These are phyloP conservation scores for Sparus aurata DNA, from an alignment of 2,797 vertebrate species.

Conservation along the genomic window DNA sequence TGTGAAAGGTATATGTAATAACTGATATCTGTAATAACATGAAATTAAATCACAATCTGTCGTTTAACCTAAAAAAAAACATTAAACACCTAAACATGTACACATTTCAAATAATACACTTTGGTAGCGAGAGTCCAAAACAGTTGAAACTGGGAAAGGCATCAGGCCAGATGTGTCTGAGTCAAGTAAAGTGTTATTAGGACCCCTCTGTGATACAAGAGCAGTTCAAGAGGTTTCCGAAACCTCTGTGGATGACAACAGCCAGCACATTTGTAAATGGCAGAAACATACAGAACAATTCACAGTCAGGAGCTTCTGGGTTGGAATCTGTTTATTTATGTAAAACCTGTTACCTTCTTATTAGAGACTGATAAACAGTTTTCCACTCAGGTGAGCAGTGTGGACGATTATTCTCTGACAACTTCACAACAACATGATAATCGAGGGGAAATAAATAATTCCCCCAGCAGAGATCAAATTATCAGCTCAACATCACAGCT, in stretches of 20 bases:
- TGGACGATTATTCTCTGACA: constrained; percentile 48
- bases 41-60: too few relatives aligned
- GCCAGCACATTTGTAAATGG: constrained; percentile 6
- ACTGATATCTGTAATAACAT: too few relatives aligned
- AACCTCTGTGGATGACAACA: not conserved
- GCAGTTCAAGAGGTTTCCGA: not conserved
- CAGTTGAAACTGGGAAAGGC: too few relatives aligned
- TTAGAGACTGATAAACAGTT: constrained; percentile 39
- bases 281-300: constrained; percentile 27
- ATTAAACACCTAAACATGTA: too few relatives aligned
- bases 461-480: constrained; percentile 50
- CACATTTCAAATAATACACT: too few relatives aligned
- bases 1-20: too few relatives aligned
- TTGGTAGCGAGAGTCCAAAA: too few relatives aligned
- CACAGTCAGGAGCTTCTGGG: constrained; percentile 19
- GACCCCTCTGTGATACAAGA: too few relatives aligned
- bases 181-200: too few relatives aligned
- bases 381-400: constrained; percentile 48
- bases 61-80: too few relatives aligned
- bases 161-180: too few relatives aligned
- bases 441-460: constrained; percentile 49
- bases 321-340: constrained; percentile 30
- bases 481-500: constrained; percentile 39
- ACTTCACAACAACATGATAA: constrained; percentile 43
- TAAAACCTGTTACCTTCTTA: constrained; percentile 24